A percentile compares a stretch with the other conserved stretches of the same genome.
Conservation (phyloP, 2,113 vertebrate genomes). For the Chelonoidis abingdonii region DNA sequence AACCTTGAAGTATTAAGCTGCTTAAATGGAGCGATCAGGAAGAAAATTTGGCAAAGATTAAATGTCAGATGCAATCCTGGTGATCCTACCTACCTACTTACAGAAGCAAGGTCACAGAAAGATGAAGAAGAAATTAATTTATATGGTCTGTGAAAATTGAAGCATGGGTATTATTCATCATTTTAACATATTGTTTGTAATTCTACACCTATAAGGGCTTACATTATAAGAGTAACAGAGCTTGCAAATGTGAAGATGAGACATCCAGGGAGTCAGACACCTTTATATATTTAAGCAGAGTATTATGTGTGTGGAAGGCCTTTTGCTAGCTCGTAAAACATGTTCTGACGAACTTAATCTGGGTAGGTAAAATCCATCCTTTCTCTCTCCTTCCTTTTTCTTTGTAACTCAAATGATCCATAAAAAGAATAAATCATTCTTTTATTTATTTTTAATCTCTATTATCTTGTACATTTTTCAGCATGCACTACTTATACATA, state of each 20-base stretch:
- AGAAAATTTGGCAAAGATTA: slow-evolving; percentile 14
- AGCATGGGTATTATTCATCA: slow-evolving; percentile 13
- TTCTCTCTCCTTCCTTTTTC: not conserved
- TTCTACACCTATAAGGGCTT: not conserved
- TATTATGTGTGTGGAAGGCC: not conserved
- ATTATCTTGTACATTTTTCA: not conserved
- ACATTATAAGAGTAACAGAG: not conserved
- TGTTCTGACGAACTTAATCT: not conserved
- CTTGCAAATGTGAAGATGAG: slow-evolving; percentile 6
- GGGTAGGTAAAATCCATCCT: not conserved
- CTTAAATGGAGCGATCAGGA: slow-evolving; percentile 37
- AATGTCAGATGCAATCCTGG: slow-evolving; percentile 61
- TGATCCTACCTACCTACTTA: slow-evolving; percentile 20
- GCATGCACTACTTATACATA: not conserved
- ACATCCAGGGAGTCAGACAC: not conserved
- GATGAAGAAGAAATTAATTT: slow-evolving; percentile 35
- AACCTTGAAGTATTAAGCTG: slow-evolving; percentile 64
- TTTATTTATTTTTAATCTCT: not conserved
- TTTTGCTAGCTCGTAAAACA: not conserved
- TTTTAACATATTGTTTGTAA: slow-evolving; percentile 44
- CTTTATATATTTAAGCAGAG: not conserved
- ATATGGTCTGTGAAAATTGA: slow-evolving; percentile 34
- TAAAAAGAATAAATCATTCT: not conserved
- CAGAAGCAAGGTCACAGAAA: slow-evolving; percentile 61
- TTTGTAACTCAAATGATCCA: not conserved